Conservation (phyloP, 2,113 vertebrate species). For the Tapirus terrestris region DNA sequence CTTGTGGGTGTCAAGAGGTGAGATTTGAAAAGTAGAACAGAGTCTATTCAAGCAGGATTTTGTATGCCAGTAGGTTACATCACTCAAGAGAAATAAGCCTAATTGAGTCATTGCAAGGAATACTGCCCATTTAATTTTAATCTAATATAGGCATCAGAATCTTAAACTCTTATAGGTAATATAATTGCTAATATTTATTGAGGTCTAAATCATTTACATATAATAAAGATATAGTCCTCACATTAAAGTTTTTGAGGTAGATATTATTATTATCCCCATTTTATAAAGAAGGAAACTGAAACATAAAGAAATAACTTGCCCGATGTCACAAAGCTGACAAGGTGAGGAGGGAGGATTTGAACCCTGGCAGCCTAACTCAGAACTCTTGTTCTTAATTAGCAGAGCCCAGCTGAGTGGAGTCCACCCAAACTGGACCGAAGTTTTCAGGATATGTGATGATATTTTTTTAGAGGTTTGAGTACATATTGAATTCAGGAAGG, state of each 20-base stretch:
- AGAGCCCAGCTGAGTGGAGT: not conserved
- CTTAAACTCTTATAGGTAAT: not conserved
- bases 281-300: constrained; percentile 13
- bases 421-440: not conserved
- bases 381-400: not conserved
- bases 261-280: not conserved
- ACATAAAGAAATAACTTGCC: not conserved
- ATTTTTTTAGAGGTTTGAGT: not conserved
- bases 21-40: not conserved
- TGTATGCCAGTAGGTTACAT: not conserved
- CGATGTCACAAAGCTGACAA: not conserved
- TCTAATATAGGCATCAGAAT: not conserved
- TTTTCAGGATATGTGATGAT: not conserved
- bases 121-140: not conserved
- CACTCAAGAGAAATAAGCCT: not conserved
- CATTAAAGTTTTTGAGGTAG: not conserved
- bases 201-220: not conserved
- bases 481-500: not conserved
- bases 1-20: not conserved
- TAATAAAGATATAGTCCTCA: not conserved
- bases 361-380: not conserved
- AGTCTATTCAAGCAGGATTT: not conserved
- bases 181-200: not conserved
- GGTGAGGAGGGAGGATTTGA: not conserved
- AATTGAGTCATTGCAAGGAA: not conserved